Conservation (phyloP, 2,888 invertebrate species). For the Spodoptera picta region DNA sequence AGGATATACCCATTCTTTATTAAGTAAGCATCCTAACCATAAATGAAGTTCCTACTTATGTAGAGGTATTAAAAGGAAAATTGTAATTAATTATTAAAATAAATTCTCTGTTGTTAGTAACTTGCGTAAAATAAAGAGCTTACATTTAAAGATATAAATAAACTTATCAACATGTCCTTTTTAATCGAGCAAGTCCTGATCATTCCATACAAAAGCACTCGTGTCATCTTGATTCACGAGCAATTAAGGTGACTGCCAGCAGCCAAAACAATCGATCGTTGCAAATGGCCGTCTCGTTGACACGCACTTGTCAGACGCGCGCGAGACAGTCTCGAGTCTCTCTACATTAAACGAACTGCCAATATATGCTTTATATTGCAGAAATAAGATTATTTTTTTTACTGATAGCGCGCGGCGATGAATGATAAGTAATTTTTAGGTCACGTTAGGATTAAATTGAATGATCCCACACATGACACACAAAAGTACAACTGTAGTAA, state of each 20-base stretch:
- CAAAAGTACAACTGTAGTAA: conserved; percentile 29
- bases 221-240: conserved; percentile 84
- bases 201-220: conserved; percentile 70
- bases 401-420: conserved; percentile 22
- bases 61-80: no score
- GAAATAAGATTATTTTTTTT: conserved; percentile 40
- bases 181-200: conserved; percentile 43
- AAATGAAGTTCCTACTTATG: no score
- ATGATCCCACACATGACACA: conserved; percentile 33
- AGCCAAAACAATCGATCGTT: conserved; percentile 88
- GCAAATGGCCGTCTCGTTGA: conserved; percentile 80
- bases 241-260: conserved; percentile 86
- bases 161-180: conserved; percentile 18
- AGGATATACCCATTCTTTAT: no score
- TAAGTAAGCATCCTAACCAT: no score
- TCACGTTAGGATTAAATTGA: conserved; percentile 50
- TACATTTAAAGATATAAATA: conserved; percentile 6
- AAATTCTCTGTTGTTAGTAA: no score
- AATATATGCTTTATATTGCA: conserved; percentile 37
- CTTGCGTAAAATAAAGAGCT: conserved; percentile 4
- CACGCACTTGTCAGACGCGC: conserved; percentile 64
- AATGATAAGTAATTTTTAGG: conserved; percentile 46
- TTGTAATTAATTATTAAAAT: no score
- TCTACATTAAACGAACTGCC: conserved; percentile 28
- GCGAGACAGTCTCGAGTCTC: conserved; percentile 50